Evolutionary conservation across 2,888 invertebrate genomes (phyloP), one percentile per base, ranked within the genome.

Genomic region (Eupithecia dodoneata): DNA sequence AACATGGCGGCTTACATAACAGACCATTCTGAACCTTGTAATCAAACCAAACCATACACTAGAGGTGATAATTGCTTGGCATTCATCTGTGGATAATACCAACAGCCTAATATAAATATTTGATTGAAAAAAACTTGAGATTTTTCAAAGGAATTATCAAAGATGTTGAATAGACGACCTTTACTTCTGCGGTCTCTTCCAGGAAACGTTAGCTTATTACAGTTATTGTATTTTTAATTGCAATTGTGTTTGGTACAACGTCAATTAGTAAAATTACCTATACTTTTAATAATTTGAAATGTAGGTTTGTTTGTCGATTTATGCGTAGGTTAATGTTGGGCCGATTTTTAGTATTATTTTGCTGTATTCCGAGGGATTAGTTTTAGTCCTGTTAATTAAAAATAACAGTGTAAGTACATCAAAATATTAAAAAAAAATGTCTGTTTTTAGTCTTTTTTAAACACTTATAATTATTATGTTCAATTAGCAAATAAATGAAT

Each of bases 21-120:
- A 75, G 66, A 42, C 55, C n/a, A 78, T 80, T 76, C 42, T 79
- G 66, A 80, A 74, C 81, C 78, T 81, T 80, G 79, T 78, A 63
- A 65, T 63, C 63, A 69, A 73, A 41, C 42, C 69, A 76, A 72
- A 6, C 42, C 42, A 42, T 66, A 42, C 66, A 66, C 42, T 18
- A 78, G 55, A 76, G 73, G 55, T 73, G 74, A 74, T 78, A 76
- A 76, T 76, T 76, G 76, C 67, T 30, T 74, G 71, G 45, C 71
- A 72, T 74, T 76, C 72, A 70, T 42, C 72, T 70, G 67, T 76
- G 67, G 63, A 44, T 77, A 69, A 72, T 72, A 49, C 52, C 52
- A 44, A 73, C 42, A 49, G 73, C 70, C 67, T 76, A 72, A 52
- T 65, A 74, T 47, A 67, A 72, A 72, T 76, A 74, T 74, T 78